Evolutionary conservation across 2,888 invertebrate species (phyloP), one percentile per base, ranked within the genome.

Genomic region (Sipha maydis): DNA sequence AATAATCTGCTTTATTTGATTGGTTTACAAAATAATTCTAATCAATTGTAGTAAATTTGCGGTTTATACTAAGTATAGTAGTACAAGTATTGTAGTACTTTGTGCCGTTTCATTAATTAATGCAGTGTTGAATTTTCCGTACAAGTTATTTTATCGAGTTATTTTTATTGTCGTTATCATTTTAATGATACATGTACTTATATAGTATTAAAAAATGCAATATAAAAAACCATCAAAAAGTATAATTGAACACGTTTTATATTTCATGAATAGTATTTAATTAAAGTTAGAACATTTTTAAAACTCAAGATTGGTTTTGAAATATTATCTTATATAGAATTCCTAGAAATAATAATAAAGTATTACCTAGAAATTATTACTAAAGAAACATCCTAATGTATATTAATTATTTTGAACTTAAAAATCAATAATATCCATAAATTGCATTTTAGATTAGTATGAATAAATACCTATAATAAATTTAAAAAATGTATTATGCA

Each of bases 331-430:
- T 5, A 61, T 61, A 8, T 61, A 19, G 4, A 61, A 21, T 21
- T 21, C 61, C 21, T 25, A 61, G 61, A 61, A 61, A 61, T 61
- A 8, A 34, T 34, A 8, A 61, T 61, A 61, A 21, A 61, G 3
- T 69, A 54, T 54, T 83, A 17, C 31, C 21, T 25, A 83, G 34
- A 71, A 73, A 73, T 21, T 71, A 17, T 82, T 48, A 48, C 41
- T 48, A 83, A 5, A 54, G 21, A 56, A 31, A 41, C 11, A 82
- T 48, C 11, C 7, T 17, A 4, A 34, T 83, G 31, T 54, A 69
- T 54, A 83, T 73, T n/a, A 54, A 34, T 73, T 83, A 25, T 71
- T 54, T 83, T 71, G 25, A 54, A 71, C 25, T 71, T 4, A 69
- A 82, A 41, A 41, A 17, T 83, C 8, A 48, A 82, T 7, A 82